Conservation (phyloP, 2,888 invertebrate genomes). For the Acronicta alni region DNA sequence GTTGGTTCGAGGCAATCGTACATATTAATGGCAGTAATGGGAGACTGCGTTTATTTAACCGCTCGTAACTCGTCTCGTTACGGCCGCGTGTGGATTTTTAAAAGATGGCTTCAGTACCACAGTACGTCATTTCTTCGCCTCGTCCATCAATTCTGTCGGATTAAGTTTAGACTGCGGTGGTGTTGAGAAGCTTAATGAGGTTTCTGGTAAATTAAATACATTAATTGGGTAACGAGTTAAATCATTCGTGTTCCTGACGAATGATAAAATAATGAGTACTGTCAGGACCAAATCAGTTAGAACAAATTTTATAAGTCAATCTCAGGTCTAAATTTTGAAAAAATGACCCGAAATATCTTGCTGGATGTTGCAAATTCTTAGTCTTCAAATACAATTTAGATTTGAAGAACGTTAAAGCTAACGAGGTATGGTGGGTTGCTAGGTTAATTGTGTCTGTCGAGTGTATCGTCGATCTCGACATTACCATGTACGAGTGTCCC, state of each 20-base stretch:
- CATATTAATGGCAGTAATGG: constrained; percentile 77
- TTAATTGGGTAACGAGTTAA: constrained; percentile 13
- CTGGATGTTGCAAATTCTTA: constrained; percentile 22
- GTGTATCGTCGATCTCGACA: constrained; percentile 59
- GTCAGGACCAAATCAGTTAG: not conserved
- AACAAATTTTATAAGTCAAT: not conserved
- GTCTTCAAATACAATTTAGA: constrained; percentile 46
- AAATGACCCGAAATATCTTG: not conserved
- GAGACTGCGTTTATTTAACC: constrained; percentile 85
- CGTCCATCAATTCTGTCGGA: constrained; percentile 66
- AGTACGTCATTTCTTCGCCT: constrained; percentile 64
- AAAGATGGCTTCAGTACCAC: constrained; percentile 70
- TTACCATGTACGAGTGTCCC: constrained; percentile 72
- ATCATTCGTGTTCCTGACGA: not conserved
- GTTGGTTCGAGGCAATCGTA: constrained; percentile 72
- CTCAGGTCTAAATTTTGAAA: not conserved
- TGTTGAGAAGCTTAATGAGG: constrained; percentile 49
- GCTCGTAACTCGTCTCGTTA: constrained; percentile 83
- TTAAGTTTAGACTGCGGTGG: constrained; percentile 56
- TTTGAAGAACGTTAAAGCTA: constrained; percentile 61
- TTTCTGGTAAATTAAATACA: constrained; percentile 21
- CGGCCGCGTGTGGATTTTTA: constrained; percentile 81
- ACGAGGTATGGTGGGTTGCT: constrained; percentile 71
- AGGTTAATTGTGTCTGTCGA: constrained; percentile 74
- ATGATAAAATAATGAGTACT: not conserved